These are phyloP conservation scores for Phrynosoma blainvillii DNA, from an alignment of 2,113 vertebrate genomes.

Conservation along the genomic window DNA sequence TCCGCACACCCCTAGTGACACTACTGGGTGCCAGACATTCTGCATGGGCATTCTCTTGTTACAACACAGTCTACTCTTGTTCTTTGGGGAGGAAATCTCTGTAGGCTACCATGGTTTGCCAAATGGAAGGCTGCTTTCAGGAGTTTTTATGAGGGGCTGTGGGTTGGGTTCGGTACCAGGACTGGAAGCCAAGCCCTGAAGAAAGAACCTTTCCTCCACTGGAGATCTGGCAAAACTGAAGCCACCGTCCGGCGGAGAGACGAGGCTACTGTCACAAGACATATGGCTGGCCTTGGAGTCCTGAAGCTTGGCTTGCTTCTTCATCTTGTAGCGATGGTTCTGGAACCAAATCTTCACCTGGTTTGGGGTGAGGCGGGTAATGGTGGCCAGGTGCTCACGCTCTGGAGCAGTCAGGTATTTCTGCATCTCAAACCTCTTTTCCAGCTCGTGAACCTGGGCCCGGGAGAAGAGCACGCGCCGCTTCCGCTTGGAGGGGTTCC, in stretches of 20 bases:
- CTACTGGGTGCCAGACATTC: no score
- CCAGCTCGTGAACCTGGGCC: slow-evolving; percentile 52
- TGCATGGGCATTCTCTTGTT: neutral
- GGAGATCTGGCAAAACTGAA: slow-evolving; percentile 6
- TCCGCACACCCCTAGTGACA: no score
- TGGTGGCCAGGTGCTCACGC: slow-evolving; percentile 48
- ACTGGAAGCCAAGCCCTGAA: slow-evolving; percentile 4
- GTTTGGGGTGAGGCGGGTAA: slow-evolving; percentile 51
- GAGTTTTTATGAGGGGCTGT: neutral
- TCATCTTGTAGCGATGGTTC: slow-evolving; percentile 57
- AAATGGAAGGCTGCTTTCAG: slow-evolving; percentile 7
- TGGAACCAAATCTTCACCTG: slow-evolving; percentile 65
- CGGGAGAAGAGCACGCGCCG: slow-evolving; percentile 53
- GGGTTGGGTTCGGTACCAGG: neutral
- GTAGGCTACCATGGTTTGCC: slow-evolving; percentile 34
- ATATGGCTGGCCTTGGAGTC: neutral
- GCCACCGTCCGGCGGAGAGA: neutral
- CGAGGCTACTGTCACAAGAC: neutral
- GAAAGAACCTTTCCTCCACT: slow-evolving; percentile 25
- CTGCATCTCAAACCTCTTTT: slow-evolving; percentile 55
- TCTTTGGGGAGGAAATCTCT: no score
- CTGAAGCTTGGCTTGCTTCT: slow-evolving; percentile 39
- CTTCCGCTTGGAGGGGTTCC: slow-evolving; percentile 37
- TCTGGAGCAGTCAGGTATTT: slow-evolving; percentile 54
- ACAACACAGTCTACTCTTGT: neutral